Percentiles rank a stretch among this genome's conserved stretches.
These are phyloP conservation scores for Sebastes ruberrimus DNA, from an alignment of 2,797 vertebrate genomes.

Conservation along the genomic window DNA sequence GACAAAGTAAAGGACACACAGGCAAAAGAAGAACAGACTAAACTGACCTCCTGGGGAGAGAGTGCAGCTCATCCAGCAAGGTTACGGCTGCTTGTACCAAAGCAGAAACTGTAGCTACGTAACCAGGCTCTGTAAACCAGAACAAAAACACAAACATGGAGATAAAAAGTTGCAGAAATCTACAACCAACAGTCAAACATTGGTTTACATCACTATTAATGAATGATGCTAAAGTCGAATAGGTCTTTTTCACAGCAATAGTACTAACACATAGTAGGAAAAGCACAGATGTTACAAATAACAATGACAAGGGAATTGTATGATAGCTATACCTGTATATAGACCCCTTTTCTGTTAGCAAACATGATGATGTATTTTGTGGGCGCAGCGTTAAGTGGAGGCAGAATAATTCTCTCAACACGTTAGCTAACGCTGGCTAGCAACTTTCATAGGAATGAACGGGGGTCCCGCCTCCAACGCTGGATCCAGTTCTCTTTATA, in stretches of 20 bases:
- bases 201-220: not conserved
- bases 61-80: conserved; percentile 83
- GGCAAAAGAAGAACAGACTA: not conserved
- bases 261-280: not conserved
- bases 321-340: not conserved
- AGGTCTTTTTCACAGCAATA: not conserved
- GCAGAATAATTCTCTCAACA: too few relatives aligned
- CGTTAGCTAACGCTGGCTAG: too few relatives aligned
- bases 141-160: not conserved
- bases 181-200: not conserved
- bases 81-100: conserved; percentile 89
- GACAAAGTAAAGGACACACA: not conserved
- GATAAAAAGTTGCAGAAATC: not conserved
- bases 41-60: conserved; percentile 84
- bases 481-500: too few relatives aligned
- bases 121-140: conserved; percentile 82
- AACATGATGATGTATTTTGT: too few relatives aligned
- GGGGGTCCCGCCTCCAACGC: too few relatives aligned
- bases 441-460: too few relatives aligned
- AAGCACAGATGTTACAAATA: not conserved
- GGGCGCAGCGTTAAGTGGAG: too few relatives aligned
- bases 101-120: conserved; percentile 84
- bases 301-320: not conserved
- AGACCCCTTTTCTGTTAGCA: too few relatives aligned
- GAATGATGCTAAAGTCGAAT: not conserved